phyloP scores from a whole-genome alignment of 2,113 vertebrate species.

The Lethenteron reissneri region DNA sequence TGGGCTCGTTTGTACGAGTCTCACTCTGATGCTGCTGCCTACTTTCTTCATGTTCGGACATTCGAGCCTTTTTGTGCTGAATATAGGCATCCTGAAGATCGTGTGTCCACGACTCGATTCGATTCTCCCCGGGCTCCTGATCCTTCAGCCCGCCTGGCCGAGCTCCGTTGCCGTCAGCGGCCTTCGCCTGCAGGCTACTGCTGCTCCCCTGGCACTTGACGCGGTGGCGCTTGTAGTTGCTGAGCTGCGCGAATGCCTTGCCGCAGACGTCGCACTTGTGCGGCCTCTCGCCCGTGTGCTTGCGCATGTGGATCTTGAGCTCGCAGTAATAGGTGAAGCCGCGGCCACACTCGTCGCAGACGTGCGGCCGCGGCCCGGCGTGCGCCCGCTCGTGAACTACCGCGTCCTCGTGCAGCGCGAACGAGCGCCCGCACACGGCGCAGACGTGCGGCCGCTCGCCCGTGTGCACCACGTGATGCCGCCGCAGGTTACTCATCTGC shows the following conservation, averaged over 20 bases:
- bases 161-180: too few relatives aligned
- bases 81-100: too few relatives aligned
- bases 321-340: not conserved
- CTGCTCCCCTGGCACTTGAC: too few relatives aligned
- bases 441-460: not conserved
- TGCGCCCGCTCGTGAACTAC: not conserved
- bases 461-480: not conserved
- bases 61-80: too few relatives aligned
- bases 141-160: too few relatives aligned
- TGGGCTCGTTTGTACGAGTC: too few relatives aligned
- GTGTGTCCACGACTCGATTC: too few relatives aligned
- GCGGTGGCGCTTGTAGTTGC: not conserved
- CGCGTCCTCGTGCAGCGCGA: not conserved
- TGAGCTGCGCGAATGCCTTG: constrained; percentile 1
- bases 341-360: not conserved
- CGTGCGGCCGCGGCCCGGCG: not conserved
- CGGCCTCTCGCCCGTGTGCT: constrained; percentile 3
- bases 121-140: too few relatives aligned
- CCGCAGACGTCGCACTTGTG: not conserved
- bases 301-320: constrained; percentile 4
- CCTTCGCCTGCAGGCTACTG: too few relatives aligned
- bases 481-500: not conserved
- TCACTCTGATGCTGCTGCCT: too few relatives aligned
- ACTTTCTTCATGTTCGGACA: too few relatives aligned
- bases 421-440: not conserved